Evolutionary conservation across 2,888 invertebrate species (phyloP).

Genomic region (Phlogophora meticulosa): DNA sequence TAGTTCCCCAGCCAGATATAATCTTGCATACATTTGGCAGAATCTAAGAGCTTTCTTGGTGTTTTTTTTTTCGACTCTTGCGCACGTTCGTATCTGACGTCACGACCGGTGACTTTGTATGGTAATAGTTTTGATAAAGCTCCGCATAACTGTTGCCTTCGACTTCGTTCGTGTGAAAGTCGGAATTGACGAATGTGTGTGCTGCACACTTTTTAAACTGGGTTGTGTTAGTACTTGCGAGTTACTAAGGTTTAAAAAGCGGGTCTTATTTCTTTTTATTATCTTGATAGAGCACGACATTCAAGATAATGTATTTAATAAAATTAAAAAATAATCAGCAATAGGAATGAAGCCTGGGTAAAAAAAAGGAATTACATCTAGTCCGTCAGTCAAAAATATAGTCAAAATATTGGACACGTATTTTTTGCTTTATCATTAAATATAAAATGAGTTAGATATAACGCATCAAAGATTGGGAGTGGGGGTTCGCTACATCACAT

Average conservation of each 20-base stretch:
- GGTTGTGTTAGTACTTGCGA: not conserved
- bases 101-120: constrained; percentile 84
- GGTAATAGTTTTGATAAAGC: constrained; percentile 78
- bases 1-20: constrained; percentile 70
- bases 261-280: not conserved
- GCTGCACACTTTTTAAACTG: constrained; percentile 1
- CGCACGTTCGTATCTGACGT: constrained; percentile 68
- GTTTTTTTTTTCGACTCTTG: constrained; percentile 68
- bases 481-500: too few species aligned
- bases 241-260: not conserved
- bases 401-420: too few species aligned
- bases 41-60: constrained; percentile 72
- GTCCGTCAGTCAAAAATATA: too few species aligned
- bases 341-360: too few species aligned
- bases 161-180: constrained; percentile 53
- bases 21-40: constrained; percentile 82
- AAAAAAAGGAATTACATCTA: too few species aligned
- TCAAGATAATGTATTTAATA: not conserved
- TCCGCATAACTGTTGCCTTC: constrained; percentile 28
- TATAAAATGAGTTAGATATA: too few species aligned
- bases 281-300: not conserved
- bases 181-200: constrained; percentile 25
- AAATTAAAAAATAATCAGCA: not conserved
- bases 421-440: too few species aligned
- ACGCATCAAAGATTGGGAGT: too few species aligned